phyloP scores from a whole-genome alignment of 2,888 invertebrate genomes.

The Eilema griseolum region DNA sequence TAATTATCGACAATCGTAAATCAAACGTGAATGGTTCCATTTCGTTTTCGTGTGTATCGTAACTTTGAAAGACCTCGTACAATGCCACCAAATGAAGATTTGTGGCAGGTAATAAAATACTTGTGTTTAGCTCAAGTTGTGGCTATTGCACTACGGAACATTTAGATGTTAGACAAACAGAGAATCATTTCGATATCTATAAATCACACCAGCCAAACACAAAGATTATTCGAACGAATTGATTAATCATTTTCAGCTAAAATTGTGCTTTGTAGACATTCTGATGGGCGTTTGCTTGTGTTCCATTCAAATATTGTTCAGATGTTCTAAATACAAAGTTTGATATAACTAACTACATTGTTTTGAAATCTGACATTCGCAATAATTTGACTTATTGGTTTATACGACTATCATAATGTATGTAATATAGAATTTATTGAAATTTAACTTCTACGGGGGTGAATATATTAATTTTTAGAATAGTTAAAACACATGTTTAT shows the following conservation, averaged over 20 bases:
- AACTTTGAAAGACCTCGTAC: constrained; percentile 64
- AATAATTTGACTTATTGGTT: not conserved
- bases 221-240: constrained; percentile 45
- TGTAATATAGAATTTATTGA: too few relatives aligned
- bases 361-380: not conserved
- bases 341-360: not conserved
- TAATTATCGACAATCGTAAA: constrained; percentile 71
- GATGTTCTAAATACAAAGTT: not conserved
- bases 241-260: constrained; percentile 29
- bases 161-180: constrained; percentile 46
- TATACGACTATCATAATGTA: too few relatives aligned
- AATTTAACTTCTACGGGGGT: too few relatives aligned
- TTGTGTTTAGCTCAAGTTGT: constrained; percentile 50
- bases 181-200: constrained; percentile 40
- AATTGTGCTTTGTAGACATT: constrained; percentile 20
- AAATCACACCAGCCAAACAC: constrained; percentile 41
- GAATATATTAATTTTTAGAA: too few relatives aligned
- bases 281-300: not conserved
- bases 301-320: constrained; percentile 18
- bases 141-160: constrained; percentile 51
- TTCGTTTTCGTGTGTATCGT: constrained; percentile 65
- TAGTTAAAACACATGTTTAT: too few relatives aligned
- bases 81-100: constrained; percentile 74
- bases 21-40: constrained; percentile 72
- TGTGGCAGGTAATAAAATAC: constrained; percentile 75